Base-by-base conservation (phyloP, 2,113 vertebrate genomes). In the Redunca redunca region DNA sequence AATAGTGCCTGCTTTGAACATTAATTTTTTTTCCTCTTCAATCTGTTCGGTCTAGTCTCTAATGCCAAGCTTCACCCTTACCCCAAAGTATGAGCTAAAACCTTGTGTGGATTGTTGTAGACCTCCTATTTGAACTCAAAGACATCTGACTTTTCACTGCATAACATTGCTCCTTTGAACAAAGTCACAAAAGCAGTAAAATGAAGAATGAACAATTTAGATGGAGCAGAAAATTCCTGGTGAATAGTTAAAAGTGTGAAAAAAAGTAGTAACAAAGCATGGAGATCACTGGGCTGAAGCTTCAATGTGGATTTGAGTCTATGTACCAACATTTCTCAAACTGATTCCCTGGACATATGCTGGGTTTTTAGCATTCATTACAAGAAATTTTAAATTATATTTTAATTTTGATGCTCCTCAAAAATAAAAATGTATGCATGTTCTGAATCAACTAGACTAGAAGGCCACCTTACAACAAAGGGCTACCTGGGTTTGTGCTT, bases 21-120 rank as follows among this genome's bases (percentile, higher is more conserved):
- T n/a, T 71, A 62, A 91, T 30, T 96, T 17, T 74, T 74, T n/a
- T 96, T 81, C 43, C 85, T 93, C 60, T 80, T 94, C 62, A 60
- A n/a, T 58, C 53, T 93, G 36, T 30, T 74, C 23, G 6, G 36
- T 55, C 55, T 77, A 92, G 25, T 40, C 43, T 88, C 28, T 83
- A 88, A 94, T 36, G 53, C 33, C 60, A 88, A 88, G 40, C 30
- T 94, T 74, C 23, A 53, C 1, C 64, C 9, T 82, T 57, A 28
- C 26, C 14, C 14, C 21, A 55, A 89, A 85, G 11, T 19, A 81
- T 60, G n/a, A 92, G 16, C 52, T 83, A 86, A 92, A 55, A 55
- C 53, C 30, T 86, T 53, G 62, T 33, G 14, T 21, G 74, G 77
- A 91, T 50, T 30, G 11, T 28, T 81, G 19, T 17, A 36, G 21